A percentile compares a stretch with the other conserved stretches of the same genome.
Conservation (phyloP, 2,113 vertebrate species). For the Takifugu flavidus region DNA sequence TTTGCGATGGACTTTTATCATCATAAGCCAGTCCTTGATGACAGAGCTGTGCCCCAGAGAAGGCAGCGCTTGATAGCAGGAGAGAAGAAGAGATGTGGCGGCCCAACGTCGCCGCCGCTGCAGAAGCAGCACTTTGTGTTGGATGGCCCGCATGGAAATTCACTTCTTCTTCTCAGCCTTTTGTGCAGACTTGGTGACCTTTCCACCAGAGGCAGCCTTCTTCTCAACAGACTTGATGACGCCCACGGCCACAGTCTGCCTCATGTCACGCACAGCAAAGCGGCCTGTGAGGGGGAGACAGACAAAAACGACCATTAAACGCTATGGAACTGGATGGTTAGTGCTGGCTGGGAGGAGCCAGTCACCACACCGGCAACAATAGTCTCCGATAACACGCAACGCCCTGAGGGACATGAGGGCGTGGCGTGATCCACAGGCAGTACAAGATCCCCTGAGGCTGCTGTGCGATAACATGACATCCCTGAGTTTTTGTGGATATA, state of each 20-base stretch:
- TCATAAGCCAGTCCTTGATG: conserved; percentile 80
- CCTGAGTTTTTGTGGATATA: too few species aligned
- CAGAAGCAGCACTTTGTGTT: conserved; percentile 16
- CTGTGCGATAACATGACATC: too few species aligned
- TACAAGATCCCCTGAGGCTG: too few species aligned
- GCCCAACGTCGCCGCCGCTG: conserved; percentile 22
- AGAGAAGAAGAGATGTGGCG: conserved; percentile 15
- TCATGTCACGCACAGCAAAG: conserved; percentile 78
- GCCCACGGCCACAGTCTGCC: conserved; percentile 78
- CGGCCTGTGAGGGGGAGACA: conserved; percentile 52
- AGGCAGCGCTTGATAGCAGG: conserved; percentile 39
- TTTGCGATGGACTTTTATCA: conserved; percentile 78
- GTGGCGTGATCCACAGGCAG: too few species aligned
- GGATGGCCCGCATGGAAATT: conserved; percentile 51
- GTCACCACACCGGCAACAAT: background rate
- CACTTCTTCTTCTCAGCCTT: conserved; percentile 79
- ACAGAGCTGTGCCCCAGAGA: conserved; percentile 68
- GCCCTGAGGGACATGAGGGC: too few species aligned
- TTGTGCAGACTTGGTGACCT: conserved; percentile 78
- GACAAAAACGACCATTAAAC: background rate
- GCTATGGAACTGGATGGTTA: too few species aligned
- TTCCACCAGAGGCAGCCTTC: conserved; percentile 61
- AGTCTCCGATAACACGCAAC: too few species aligned
- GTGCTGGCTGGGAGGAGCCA: background rate
- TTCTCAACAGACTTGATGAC: conserved; percentile 80